Conservation (phyloP, 2,113 vertebrate species). For the Grantiella picta region DNA sequence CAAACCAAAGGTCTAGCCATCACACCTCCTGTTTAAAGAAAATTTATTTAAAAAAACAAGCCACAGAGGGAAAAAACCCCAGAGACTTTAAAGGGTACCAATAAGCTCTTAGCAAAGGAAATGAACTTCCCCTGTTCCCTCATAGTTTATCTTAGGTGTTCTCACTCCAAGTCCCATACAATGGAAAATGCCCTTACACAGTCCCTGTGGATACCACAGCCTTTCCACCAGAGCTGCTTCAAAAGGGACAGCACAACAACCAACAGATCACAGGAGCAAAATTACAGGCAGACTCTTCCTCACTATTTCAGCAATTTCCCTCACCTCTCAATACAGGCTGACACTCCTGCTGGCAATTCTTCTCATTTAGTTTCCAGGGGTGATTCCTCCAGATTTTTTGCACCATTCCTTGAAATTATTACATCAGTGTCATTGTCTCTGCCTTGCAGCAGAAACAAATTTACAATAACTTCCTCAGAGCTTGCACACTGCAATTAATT, state of each 20-base stretch:
- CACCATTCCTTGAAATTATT: neutral
- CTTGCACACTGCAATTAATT: slow-evolving; percentile 5
- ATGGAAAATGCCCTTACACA: neutral
- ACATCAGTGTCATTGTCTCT: neutral
- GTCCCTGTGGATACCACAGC: neutral
- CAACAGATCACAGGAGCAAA: neutral
- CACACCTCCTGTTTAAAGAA: neutral
- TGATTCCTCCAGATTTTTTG: neutral
- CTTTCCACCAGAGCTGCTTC: neutral
- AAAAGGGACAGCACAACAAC: neutral
- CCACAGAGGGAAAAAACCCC: fast-evolving
- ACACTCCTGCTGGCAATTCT: neutral
- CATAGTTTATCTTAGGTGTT: neutral
- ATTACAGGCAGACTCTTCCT: neutral
- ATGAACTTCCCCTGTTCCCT: neutral
- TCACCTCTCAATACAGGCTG: neutral
- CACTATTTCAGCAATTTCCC: neutral
- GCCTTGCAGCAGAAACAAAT: neutral
- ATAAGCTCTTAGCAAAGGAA: neutral
- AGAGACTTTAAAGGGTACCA: neutral
- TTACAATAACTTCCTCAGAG: neutral
- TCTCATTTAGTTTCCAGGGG: neutral
- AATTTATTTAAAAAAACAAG: neutral
- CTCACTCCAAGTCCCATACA: neutral
- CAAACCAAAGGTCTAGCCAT: neutral